A percentile compares a stretch with the other conserved stretches of the same genome.
Evolutionary conservation across 2,888 invertebrate genomes (phyloP).

Genomic region (Nymphalis c-album): DNA sequence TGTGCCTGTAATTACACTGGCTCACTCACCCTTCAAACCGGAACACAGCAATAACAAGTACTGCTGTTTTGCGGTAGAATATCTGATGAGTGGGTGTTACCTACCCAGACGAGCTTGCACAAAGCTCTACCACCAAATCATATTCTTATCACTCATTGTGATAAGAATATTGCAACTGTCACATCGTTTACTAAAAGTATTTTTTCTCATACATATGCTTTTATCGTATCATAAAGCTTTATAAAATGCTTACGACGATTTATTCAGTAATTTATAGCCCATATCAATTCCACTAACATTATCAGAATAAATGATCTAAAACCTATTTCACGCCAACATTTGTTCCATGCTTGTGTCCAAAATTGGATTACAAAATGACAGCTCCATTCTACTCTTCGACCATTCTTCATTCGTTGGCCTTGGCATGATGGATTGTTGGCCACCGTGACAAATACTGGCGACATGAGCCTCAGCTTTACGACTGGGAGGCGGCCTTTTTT

Average conservation of each 20-base stretch:
- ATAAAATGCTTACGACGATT: background rate
- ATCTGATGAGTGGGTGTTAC: too few relatives aligned
- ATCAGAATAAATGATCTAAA: constrained; percentile 7
- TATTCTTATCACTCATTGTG: too few relatives aligned
- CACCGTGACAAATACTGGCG: constrained; percentile 35
- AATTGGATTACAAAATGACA: constrained; percentile 21
- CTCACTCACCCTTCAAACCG: too few relatives aligned
- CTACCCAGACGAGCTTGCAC: too few relatives aligned
- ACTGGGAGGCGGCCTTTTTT: constrained; percentile 22
- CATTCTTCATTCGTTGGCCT: constrained; percentile 25
- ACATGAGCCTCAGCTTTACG: constrained; percentile 25
- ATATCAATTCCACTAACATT: constrained; percentile 6
- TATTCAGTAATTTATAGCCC: background rate
- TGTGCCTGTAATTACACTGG: too few relatives aligned
- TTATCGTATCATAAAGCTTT: background rate
- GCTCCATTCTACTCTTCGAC: constrained; percentile 8
- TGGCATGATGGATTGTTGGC: constrained; percentile 35
- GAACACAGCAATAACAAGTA: too few relatives aligned
- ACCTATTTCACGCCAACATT: constrained; percentile 6
- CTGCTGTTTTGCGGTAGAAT: too few relatives aligned
- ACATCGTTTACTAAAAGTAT: too few relatives aligned
- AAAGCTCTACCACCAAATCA: too few relatives aligned
- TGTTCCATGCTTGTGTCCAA: background rate
- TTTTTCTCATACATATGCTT: background rate
- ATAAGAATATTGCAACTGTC: too few relatives aligned